Evolutionary conservation across 2,113 vertebrate species (phyloP), one percentile per base, ranked within the genome.

Genomic region (Nymphicus hollandicus): DNA sequence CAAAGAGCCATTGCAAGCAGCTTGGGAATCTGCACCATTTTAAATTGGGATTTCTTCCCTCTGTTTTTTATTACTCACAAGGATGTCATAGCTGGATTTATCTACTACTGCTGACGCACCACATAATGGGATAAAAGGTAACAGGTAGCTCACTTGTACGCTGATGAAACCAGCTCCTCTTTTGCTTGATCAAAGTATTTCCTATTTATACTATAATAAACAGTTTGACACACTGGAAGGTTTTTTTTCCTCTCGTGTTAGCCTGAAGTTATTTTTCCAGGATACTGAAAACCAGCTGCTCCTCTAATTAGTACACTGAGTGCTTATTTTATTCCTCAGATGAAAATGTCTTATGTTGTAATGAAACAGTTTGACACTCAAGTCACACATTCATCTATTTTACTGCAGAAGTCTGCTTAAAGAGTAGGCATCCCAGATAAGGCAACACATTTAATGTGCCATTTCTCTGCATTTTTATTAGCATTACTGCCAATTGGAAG

Each of bases 321-420:
- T 79, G 91, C 86, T 97, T 89, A 41, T 95, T 95, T 96, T 76
- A 85, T 79, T 91, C 87, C 73, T 84, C 74, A 82, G 95, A 94
- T 91, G 72, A 89, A 97, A 96, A 90, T 77, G 64, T 84, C 86
- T 94, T 37, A 13, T 47, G 78, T 85, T 91, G 84, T 82, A 95
- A 35, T 0, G 5, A 91, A 95, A 92, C 55, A 44, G 43, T 91
- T 92, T 95, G 94, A 97, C 91, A 94, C 93, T 92, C 74, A 47
- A 96, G 82, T 94, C 94, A 85, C 89, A 88, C 95, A 93, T 96
- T 91, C 47, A 74, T 96, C 91, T 90, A 46, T 81, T 96, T 91
- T 53, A 89, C 79, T 49, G 81, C 35, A 5, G 69, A 92, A 76
- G 39, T 31, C 71, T 88, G 85, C 79, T 96, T 46, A 35, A 90